Evolutionary conservation across 30 jellyfish, hydroid and myxozoan genomes (phyloP).

Genomic region (Chrysaora quinquecirrha): DNA sequence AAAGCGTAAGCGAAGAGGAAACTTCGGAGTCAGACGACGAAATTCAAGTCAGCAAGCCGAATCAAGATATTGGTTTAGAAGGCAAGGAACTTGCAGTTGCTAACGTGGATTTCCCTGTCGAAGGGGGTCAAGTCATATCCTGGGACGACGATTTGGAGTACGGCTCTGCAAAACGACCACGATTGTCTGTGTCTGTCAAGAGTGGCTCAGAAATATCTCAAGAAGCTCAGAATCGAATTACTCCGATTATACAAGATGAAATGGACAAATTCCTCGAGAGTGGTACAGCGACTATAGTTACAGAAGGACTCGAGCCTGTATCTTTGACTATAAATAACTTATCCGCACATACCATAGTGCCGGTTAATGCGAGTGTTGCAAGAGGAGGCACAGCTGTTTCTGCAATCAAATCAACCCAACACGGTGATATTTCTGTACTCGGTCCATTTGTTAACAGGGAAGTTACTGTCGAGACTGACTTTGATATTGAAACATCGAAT

Average conservation of each 20-base stretch:
- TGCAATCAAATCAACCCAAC: slow-evolving; percentile 45
- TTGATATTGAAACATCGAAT: slow-evolving; percentile 83
- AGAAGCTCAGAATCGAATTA: slow-evolving; percentile 77
- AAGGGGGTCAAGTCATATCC: slow-evolving; percentile 78
- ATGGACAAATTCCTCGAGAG: slow-evolving; percentile 63
- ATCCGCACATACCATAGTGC: slow-evolving; percentile 55
- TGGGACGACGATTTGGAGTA: slow-evolving; percentile 82
- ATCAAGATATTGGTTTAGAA: not conserved
- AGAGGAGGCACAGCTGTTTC: slow-evolving; percentile 24
- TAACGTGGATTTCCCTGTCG: slow-evolving; percentile 62
- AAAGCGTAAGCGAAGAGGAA: not conserved
- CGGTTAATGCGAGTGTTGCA: slow-evolving; percentile 22
- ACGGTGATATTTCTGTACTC: slow-evolving; percentile 66
- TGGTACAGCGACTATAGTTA: slow-evolving; percentile 57
- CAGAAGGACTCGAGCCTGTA: slow-evolving; percentile 62
- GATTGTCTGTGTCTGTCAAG: slow-evolving; percentile 80
- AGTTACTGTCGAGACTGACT: slow-evolving; percentile 90
- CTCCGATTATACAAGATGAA: slow-evolving; percentile 88
- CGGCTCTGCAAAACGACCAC: slow-evolving; percentile 86
- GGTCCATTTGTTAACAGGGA: slow-evolving; percentile 87
- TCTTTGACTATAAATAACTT: slow-evolving; percentile 54
- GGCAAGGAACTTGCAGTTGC: slow-evolving; percentile 34
- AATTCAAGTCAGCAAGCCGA: slow-evolving; percentile 2
- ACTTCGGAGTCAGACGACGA: slow-evolving; percentile 60
- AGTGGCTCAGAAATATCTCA: slow-evolving; percentile 83